phyloP scores from a whole-genome alignment of 2,113 vertebrate genomes.

The Carlito syrichta region DNA sequence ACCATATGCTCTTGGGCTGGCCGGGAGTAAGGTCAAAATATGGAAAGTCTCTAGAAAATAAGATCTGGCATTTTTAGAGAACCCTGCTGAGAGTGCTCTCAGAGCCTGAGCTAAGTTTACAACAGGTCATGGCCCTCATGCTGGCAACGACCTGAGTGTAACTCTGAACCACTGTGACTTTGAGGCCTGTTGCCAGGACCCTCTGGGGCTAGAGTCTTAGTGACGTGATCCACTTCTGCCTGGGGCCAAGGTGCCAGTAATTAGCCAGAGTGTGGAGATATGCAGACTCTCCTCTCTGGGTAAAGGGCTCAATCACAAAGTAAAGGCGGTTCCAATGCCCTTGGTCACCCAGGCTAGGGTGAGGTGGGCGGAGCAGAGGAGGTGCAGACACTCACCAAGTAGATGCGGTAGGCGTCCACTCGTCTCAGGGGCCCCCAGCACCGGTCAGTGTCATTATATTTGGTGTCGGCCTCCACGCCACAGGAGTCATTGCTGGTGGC shows the following conservation, averaged over 20 bases:
- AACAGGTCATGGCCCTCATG: not conserved
- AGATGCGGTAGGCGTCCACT: constrained; percentile 94
- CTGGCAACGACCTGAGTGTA: rapidly evolving
- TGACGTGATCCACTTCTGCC: rapidly evolving
- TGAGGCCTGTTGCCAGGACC: not conserved
- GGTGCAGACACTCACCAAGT: constrained; percentile 88
- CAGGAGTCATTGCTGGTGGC: constrained; percentile 90
- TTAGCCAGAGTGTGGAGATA: not conserved
- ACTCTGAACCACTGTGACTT: not conserved
- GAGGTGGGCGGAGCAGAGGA: not conserved
- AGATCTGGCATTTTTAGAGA: not conserved
- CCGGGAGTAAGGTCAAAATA: not conserved
- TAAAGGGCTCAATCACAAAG: not conserved
- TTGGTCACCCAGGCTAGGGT: rapidly evolving
- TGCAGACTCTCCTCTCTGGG: not conserved
- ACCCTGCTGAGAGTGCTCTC: not conserved
- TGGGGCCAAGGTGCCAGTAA: not conserved
- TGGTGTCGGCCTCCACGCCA: constrained; percentile 84
- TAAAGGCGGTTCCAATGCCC: not conserved
- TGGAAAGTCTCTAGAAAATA: not conserved
- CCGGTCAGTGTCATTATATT: constrained; percentile 91
- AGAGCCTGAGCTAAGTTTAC: not conserved
- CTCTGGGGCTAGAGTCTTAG: not conserved
- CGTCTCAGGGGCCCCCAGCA: constrained; percentile 95
- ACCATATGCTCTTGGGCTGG: not conserved